Base-by-base conservation (phyloP, 2,113 vertebrate species). In the Mormoops blainvillei region DNA sequence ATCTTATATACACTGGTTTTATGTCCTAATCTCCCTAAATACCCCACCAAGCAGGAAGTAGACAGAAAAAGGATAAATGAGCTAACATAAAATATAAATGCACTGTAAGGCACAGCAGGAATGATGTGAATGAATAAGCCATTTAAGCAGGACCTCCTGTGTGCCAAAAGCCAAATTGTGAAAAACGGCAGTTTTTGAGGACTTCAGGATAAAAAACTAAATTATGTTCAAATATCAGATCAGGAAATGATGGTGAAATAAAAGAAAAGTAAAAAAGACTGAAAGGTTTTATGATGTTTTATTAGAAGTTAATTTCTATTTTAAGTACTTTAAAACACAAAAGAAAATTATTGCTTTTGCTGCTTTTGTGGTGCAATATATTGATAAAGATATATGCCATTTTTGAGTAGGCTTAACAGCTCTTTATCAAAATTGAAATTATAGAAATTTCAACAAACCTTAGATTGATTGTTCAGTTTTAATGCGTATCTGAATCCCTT, bases 81-180 rank as follows among this genome's bases (percentile, higher is more conserved):
- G 0, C 4, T 45, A 87, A 24, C 36, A 82, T 81, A 87, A 97
- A 96, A 93, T 97, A 95, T 52, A 82, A 97, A 97, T 94, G 61
- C 1, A 1, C 86, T 43, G 16, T 81, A 58, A 78, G 89, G 26
- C 50, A 94, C 81, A 97, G 80, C 78, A 91, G 84, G 67, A 4
- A 0, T 18, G 28, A 43, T 2, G 7, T 89, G 94, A 97, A 38
- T 88, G 63, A 97, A 89, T 94, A 90, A 97, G 67, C 89, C 65
- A 89, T 61, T 96, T 95, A 89, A 93, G 82, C 71, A 82, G 63
- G 96, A 31, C 16, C 63, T 92, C 63, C 36, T 63, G 36, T 33
- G 45, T 68, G 24, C 28, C 13, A 67, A 50, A 80, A 95, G 67
- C 56, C 63, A 74, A 83, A 54, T 18, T 93, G 52, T 94, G 84